phyloP scores from a whole-genome alignment of 2,888 invertebrate genomes.

The Dichetophora obliterata region DNA sequence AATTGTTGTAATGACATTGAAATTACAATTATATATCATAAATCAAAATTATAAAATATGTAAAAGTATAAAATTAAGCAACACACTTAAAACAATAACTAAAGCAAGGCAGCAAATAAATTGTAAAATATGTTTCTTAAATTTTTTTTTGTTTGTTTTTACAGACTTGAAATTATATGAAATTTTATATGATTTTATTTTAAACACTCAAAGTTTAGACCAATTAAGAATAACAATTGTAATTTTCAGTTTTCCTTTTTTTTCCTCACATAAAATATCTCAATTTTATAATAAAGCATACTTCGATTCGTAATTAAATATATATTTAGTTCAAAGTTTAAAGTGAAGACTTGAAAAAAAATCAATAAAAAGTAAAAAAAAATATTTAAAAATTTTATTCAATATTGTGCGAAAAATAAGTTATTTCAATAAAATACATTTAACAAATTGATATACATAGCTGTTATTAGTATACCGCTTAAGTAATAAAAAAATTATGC shows the following conservation, averaged over 20 bases:
- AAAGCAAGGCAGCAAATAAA: conserved; percentile 21
- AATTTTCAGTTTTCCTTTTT: conserved; percentile 1
- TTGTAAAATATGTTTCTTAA: not conserved
- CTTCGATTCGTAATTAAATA: not conserved
- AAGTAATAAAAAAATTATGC: conserved; percentile 22
- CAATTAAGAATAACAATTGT: conserved; percentile 24
- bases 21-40: conserved; percentile 14
- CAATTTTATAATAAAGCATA: not conserved
- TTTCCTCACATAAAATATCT: not conserved
- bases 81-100: conserved; percentile 2
- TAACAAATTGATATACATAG: conserved; percentile 14
- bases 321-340: conserved; percentile 20
- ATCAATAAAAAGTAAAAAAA: conserved; percentile 60
- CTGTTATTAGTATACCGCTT: conserved; percentile 28
- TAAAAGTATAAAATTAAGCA: not conserved
- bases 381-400: conserved; percentile 61
- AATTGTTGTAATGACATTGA: conserved; percentile 15
- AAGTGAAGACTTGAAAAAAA: conserved; percentile 44
- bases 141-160: not conserved
- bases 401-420: conserved; percentile 41
- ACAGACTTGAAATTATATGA: conserved; percentile 26
- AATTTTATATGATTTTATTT: conserved; percentile 14
- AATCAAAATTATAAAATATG: conserved; percentile 1
- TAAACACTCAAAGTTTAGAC: not conserved
- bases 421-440: conserved; percentile 42